Evolutionary conservation across 2,888 invertebrate genomes (phyloP), one percentile per base, ranked within the genome.

Genomic region (Elysia crispata): DNA sequence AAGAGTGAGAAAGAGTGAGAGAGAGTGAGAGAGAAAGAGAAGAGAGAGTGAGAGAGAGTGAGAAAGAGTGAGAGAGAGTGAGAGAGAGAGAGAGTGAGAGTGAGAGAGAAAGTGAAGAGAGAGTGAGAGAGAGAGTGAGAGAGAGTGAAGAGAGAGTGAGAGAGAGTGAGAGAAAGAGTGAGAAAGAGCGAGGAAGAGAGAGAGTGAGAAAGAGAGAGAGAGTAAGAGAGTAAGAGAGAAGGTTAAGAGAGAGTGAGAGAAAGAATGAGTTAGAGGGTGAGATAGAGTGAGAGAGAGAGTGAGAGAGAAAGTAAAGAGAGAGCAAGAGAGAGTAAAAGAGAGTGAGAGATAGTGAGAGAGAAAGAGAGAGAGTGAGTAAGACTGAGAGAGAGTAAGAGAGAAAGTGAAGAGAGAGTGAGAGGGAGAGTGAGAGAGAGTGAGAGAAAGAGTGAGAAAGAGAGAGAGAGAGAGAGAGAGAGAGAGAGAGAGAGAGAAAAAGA

Each of bases 51-150:
- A 60, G 60, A 60, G 60, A 60, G 15, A 15, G 60, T 3, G 6
- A 60, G 15, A 60, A 3, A 60, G 60, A 60, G 6, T 8, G 60
- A 60, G 5, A 60, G 5, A 60, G 60, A 60, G 60, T 6, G 5
- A 60, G 6, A 60, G 60, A 60, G 60, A 60, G 60, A 60, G 60
- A 60, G 60, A 60, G 60, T 8, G 60, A 60, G 60, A 60, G 60
- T 8, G 60, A 60, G 60, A 60, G 60, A 60, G 60, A 60, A 18
- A 60, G 60, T 8, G 60, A 60, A 60, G 60, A 60, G 60, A 60
- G 60, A 60, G 60, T 8, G 60, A 60, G 60, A 60, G 60, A 60
- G 60, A 60, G 60, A 60, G 60, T 8, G 60, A 60, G 60, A 60
- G 60, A 60, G 60, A 15, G 60, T 15, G 60, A 60, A 60, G 60